Base-by-base conservation (phyloP, 2,888 invertebrate genomes). In the Megalurothrips usitatus region DNA sequence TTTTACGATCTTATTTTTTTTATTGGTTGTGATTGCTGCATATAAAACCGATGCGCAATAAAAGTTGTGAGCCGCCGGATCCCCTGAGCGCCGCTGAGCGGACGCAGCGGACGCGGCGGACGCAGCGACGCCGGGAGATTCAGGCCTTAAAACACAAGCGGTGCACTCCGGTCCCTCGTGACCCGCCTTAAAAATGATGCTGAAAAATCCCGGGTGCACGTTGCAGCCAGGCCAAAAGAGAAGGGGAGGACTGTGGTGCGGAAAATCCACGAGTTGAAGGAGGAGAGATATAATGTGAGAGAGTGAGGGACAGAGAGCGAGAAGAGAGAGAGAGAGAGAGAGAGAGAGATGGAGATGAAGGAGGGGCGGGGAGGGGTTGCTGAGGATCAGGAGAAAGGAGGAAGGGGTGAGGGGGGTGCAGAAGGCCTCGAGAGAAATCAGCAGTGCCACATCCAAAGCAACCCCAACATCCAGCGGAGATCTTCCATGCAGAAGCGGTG, bases 21-120 rank as follows among this genome's bases (percentile, higher is more conserved):
- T 75, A 75, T 75, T 75, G 68, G 68, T 75, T 75, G 68, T 75
- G 68, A 75, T 75, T 75, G 68, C 68, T 75, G 68, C 68, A 75
- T 75, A 75, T 75, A 75, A 75, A 75, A 75, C 68, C 68, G 68
- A 75, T 75, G 68, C 34, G 34, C 68, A 75, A 75, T 75, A 75
- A 75, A 75, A 23, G 68, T 75, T 75, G 68, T 26, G 23, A 4
- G 34, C 34, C 34, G 34, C 34, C 68, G 68, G 12, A 26, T 23
- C 68, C 58, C 19, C 19, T 58, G 58, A 58, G 58, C 58, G 14
- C 6, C 14, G 14, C 58, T 17, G 14, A n/a, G 58, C 58, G 14
- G n/a, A n/a, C n/a, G n/a, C n/a, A n/a, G n/a, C 58, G 11, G 14
- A n/a, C n/a, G n/a, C n/a, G n/a, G 58, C 58, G 58, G 14, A 17